Evolutionary conservation across 2,888 invertebrate genomes (phyloP).

Genomic region (Arenicola marina): DNA sequence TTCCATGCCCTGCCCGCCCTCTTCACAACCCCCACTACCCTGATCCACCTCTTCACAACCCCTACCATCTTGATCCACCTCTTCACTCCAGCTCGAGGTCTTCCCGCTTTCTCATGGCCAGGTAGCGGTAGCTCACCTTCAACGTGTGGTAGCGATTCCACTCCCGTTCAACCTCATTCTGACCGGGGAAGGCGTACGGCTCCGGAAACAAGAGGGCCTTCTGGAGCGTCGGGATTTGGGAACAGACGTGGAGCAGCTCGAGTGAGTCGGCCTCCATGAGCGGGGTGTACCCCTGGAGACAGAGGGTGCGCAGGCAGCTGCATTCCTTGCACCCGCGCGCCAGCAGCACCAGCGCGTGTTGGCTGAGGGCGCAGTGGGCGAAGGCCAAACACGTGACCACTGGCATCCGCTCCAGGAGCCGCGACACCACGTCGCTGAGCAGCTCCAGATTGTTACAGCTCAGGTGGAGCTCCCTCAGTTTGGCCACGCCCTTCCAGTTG

Average conservation of each 20-base stretch:
- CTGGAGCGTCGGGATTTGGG: conserved; percentile 41
- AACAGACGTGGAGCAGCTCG: conserved; percentile 37
- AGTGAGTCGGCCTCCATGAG: conserved; percentile 37
- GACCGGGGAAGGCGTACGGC: conserved; percentile 48
- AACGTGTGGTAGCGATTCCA: conserved; percentile 27
- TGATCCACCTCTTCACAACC: too few species aligned
- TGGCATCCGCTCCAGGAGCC: conserved; percentile 32
- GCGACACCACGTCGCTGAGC: conserved; percentile 27
- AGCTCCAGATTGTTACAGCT: conserved; percentile 46
- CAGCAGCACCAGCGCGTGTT: conserved; percentile 37
- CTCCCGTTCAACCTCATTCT: conserved; percentile 25
- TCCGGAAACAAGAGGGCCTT: conserved; percentile 46
- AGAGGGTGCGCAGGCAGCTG: conserved; percentile 39
- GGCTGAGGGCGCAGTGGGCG: conserved; percentile 41
- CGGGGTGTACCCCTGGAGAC: conserved; percentile 47
- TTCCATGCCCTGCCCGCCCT: too few species aligned
- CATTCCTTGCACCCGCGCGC: conserved; percentile 37
- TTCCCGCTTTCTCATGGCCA: conserved; percentile 3
- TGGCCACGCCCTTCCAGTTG: conserved; percentile 37
- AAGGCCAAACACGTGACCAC: conserved; percentile 41
- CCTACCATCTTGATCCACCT: too few species aligned
- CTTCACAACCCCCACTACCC: too few species aligned
- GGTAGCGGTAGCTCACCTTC: conserved; percentile 23
- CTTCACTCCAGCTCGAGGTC: neutral
- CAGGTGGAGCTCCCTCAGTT: conserved; percentile 44